A percentile compares a stretch with the other conserved stretches of the same genome.
Conservation (phyloP, 1,140 invertebrate genomes). For the Coelopa frigida region DNA sequence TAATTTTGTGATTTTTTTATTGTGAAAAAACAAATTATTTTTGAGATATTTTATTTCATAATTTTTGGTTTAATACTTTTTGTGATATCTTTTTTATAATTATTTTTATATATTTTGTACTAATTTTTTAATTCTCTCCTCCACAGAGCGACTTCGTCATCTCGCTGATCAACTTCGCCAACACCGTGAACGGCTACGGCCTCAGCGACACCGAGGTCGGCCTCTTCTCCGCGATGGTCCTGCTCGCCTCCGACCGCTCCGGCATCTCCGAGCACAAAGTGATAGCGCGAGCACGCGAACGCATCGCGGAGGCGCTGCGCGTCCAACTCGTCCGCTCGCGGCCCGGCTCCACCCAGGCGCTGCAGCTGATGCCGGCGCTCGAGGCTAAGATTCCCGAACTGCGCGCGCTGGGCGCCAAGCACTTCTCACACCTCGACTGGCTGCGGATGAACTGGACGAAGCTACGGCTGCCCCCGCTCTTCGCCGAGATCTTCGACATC, state of each 20-base stretch:
- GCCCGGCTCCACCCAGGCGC: constrained; percentile 44
- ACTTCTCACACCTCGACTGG: constrained; percentile 82
- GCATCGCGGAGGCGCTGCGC: constrained; percentile 66
- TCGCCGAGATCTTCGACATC: constrained; percentile 97
- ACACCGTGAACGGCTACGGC: constrained; percentile 67
- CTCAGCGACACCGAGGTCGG: constrained; percentile 86
- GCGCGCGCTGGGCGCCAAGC: constrained; percentile 71
- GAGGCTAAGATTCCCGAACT: constrained; percentile 73
- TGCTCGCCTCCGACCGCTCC: constrained; percentile 71
- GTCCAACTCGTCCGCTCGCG: constrained; percentile 40
- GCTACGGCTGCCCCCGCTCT: constrained; percentile 81
- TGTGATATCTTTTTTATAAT: no score
- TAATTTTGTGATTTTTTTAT: no score
- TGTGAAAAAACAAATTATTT: not conserved
- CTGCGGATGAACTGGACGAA: constrained; percentile 82
- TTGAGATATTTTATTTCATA: no score
- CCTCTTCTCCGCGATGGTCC: constrained; percentile 77
- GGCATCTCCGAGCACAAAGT: constrained; percentile 76
- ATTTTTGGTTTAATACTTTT: no score
- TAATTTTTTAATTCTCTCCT: constrained; percentile 11
- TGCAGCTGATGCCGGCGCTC: constrained; percentile 60
- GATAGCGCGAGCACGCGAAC: constrained; percentile 76
- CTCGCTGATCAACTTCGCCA: constrained; percentile 71
- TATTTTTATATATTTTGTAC: no score
- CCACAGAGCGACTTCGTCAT: constrained; percentile 64